A percentile compares a stretch with the other conserved stretches of the same genome.
These are phyloP conservation scores for Montipora sp. DNA, from an alignment of 64 coral and sea anemone species.

Conservation along the genomic window DNA sequence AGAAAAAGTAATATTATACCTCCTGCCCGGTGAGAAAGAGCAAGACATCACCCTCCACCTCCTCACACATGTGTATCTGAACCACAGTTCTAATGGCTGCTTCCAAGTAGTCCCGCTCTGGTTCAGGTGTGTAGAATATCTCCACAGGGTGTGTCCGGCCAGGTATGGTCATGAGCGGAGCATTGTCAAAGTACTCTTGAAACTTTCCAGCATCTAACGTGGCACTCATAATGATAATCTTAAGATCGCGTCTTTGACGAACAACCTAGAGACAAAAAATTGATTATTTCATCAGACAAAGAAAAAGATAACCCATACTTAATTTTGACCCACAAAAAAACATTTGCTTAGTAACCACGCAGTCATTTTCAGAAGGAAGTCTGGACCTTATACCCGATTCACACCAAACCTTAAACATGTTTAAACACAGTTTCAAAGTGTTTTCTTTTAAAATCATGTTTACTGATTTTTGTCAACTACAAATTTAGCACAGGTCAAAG, in stretches of 20 bases:
- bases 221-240: slow-evolving; percentile 98
- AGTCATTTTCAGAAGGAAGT: too few relatives aligned
- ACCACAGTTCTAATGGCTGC: slow-evolving; percentile 95
- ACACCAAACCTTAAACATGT: too few relatives aligned
- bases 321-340: too few relatives aligned
- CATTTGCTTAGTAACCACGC: too few relatives aligned
- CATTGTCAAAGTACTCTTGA: slow-evolving; percentile 96
- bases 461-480: too few relatives aligned
- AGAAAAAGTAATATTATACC: slow-evolving; percentile 41
- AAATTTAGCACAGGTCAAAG: too few relatives aligned
- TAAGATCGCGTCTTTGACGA: slow-evolving; percentile 89
- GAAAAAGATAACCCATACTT: too few relatives aligned
- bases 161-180: slow-evolving; percentile 92
- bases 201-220: slow-evolving; percentile 97
- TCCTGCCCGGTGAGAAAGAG: slow-evolving; percentile 99
- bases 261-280: slow-evolving; percentile 71
- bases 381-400: too few relatives aligned
- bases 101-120: slow-evolving; percentile 96
- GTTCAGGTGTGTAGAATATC: slow-evolving; percentile 99
- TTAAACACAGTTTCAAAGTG: too few relatives aligned
- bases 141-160: slow-evolving; percentile 97
- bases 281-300: neutral
- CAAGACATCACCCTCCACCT: slow-evolving; percentile 91
- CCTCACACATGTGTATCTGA: slow-evolving; percentile 99
- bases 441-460: too few relatives aligned